Evolutionary conservation across 2,797 vertebrate species (phyloP).

Genomic region (Sarcoramphus papa): DNA sequence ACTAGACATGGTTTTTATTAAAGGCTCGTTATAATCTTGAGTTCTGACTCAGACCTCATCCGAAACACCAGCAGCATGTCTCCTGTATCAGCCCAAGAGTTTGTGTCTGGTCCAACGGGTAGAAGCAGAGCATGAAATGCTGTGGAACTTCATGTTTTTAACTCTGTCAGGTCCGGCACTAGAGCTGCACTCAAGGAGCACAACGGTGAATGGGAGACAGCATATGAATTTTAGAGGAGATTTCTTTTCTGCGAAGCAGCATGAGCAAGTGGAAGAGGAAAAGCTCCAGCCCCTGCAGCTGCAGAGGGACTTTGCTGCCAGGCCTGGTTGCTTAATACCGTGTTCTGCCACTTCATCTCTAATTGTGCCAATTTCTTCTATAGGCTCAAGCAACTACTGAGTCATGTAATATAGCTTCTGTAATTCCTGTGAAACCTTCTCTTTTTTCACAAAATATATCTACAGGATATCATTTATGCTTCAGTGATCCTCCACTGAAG

Average conservation of each 20-base stretch:
- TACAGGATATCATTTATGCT: not conserved
- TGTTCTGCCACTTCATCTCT: not conserved
- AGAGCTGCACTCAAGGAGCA: not conserved
- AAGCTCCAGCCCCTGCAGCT: not conserved
- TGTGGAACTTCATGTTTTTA: not conserved
- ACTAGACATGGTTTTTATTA: not conserved
- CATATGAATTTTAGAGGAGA: not conserved
- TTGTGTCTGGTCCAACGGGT: not conserved
- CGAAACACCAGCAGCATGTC: fast-evolving
- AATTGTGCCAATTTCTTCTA: not conserved
- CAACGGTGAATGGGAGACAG: not conserved
- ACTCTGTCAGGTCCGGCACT: too few species aligned
- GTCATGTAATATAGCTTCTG: not conserved
- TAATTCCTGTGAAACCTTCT: not conserved
- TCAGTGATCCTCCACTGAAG: not conserved
- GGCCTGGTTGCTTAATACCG: fast-evolving
- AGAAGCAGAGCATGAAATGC: not conserved
- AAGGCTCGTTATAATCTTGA: not conserved
- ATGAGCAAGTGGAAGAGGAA: not conserved
- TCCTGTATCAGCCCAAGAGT: not conserved
- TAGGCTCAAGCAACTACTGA: not conserved
- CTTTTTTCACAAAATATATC: not conserved
- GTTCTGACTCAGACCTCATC: not conserved
- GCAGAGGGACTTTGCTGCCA: not conserved
- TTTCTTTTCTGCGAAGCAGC: not conserved